Base-by-base conservation (phyloP, 1,140 invertebrate genomes). In the Physella acuta region DNA sequence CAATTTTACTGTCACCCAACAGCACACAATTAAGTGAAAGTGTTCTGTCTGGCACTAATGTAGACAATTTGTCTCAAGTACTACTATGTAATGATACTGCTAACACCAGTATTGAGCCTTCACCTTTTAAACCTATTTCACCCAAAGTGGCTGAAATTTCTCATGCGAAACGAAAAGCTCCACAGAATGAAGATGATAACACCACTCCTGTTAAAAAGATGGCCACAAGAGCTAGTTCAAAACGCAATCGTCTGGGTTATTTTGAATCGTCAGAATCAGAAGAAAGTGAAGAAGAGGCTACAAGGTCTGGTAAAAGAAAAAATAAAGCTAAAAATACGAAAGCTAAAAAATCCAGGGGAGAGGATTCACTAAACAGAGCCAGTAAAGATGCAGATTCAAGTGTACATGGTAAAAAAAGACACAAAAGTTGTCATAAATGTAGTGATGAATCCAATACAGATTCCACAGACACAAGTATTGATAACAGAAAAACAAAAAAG, bases 201-300 rank as follows among this genome's bases (percentile, higher is more conserved):
- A 36, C 37, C 24, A 5, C 16, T 1, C 34, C 52, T 36, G 64
- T 3, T 17, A 14, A 37, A 3, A 52, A 24, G 52, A 52, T 16
- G 39, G 52, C n/a, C 3, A 31, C 1, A 49, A 3, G 24, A 30
- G 26, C 5, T 44, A 11, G 53, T 24, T 37, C 33, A 24, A 61
- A 61, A 26, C 5, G 62, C 39, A 51, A 64, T n/a, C 49, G 62
- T 28, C 62, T 64, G 3, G 62, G 62, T 2, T 52, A 20, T 14
- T 8, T 26, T 52, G 62, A 64, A 2, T 64, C 60, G 17, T 44
- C 62, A 3, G 62, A 64, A 3, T 64, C 62, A 3, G 62, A 64
- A 33, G n/a, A 28, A 14, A 20, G 20, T 51, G 61, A 63, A 24
- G 33, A 53, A n/a, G 33, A 61, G 24, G 59, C 36, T 2, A 61